phyloP scores from a whole-genome alignment of 2,888 invertebrate genomes.

The Cosmia trapezina region DNA sequence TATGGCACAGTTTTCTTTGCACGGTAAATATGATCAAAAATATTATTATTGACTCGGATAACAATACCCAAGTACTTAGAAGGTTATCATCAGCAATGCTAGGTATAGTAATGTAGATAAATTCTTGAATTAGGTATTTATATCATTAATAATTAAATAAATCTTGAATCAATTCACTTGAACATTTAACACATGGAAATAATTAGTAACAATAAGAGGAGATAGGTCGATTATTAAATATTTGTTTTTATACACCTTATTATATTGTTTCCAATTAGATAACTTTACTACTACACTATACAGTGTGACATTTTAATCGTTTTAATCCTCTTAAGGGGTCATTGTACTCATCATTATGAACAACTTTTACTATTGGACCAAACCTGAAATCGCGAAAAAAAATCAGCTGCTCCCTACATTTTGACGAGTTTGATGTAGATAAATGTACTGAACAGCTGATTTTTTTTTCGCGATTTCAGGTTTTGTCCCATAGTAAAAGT shows the following conservation, averaged over 20 bases:
- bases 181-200: neutral
- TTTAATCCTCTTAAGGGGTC: too few relatives aligned
- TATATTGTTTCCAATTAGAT: neutral
- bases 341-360: too few relatives aligned
- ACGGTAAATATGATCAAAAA: neutral
- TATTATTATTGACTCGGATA: neutral
- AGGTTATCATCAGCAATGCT: neutral
- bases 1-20: constrained; percentile 1
- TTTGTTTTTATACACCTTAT: neutral
- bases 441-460: too few relatives aligned
- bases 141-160: neutral
- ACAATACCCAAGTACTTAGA: neutral
- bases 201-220: neutral
- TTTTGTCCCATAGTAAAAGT: too few relatives aligned
- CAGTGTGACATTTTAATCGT: too few relatives aligned
- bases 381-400: too few relatives aligned
- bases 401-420: too few relatives aligned
- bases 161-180: neutral
- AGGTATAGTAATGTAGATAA: neutral
- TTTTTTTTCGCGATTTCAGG: too few relatives aligned
- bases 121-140: neutral
- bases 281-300: neutral
- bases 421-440: too few relatives aligned
- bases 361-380: too few relatives aligned
- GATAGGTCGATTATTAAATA: neutral